Evolutionary conservation across 2,797 vertebrate genomes (phyloP), one percentile per base, ranked within the genome.

Genomic region (Liparis tanakae): DNA sequence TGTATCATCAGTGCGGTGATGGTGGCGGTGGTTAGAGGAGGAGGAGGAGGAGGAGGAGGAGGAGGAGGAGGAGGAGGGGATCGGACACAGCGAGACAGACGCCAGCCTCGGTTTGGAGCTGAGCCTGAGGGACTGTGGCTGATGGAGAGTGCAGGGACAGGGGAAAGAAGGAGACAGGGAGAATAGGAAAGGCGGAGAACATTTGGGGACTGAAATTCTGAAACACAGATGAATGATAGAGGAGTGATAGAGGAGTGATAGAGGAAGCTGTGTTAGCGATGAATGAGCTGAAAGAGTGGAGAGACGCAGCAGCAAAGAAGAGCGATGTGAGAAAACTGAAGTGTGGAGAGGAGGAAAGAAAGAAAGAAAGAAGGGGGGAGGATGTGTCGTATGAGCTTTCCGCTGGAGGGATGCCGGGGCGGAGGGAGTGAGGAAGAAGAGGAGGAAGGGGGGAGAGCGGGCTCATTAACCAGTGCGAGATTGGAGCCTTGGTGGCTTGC

Each of bases 381-480:
- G 13, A 34, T 62, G 67, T 74, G 81, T 81, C 39, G 76, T 63
- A 76, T 74, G 80, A 62, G 79, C 39, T 67, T 86, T 68, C 57
- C 44, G 70, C 83, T 89, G 79, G 87, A 85, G 83, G 83, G 82
- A 82, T 84, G 87, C 67, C 36, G 77, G 73, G 62, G 62, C 66
- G 64, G 53, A 64, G 58, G 25, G 60, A 13, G 60, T 68, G 80
- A 72, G 67, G 84, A 82, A 70, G 82, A 82, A 74, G 81, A 68
- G 63, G 79, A 73, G 51, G 78, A 70, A 62, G 62, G 61, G 68
- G 80, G 84, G 61, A 73, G 44, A 33, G 88, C 85, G 86, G 85
- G 74, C 94, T 95, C 93, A 95, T 95, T 95, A 94, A 93, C 85
- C 90, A 91, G 90, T 72, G 91, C 91, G 91, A 94, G 94, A 93